Evolutionary conservation across 2,113 vertebrate species (phyloP).

Genomic region (Pimephales promelas): DNA sequence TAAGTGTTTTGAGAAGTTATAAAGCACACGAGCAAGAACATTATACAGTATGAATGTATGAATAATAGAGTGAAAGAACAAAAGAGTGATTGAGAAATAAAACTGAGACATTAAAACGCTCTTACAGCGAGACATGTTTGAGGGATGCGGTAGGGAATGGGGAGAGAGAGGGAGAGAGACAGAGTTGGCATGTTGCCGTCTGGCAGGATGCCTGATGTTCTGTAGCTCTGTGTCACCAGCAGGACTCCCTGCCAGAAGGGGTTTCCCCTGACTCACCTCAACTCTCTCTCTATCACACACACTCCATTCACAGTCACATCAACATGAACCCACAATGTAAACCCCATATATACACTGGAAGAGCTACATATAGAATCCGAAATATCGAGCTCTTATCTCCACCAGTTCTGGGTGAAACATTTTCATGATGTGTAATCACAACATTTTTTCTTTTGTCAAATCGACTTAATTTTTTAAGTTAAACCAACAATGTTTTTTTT

Average conservation of each 20-base stretch:
- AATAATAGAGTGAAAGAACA: not conserved
- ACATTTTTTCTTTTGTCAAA: too few relatives aligned
- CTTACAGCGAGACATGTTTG: conserved; percentile 49
- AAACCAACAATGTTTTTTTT: too few relatives aligned
- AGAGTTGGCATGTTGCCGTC: conserved; percentile 68
- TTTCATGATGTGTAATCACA: too few relatives aligned
- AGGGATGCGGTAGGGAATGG: conserved; percentile 15
- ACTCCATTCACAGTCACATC: conserved; percentile 22
- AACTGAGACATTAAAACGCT: conserved; percentile 23
- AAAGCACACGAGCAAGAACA: not conserved
- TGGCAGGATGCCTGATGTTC: conserved; percentile 75
- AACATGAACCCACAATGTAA: not conserved
- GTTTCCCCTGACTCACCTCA: conserved; percentile 74
- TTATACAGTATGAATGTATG: not conserved
- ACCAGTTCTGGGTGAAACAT: not conserved
- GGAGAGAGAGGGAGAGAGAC: conserved; percentile 37
- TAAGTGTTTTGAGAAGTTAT: not conserved
- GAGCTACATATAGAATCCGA: not conserved
- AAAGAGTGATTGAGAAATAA: not conserved
- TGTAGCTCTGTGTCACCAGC: conserved; percentile 70
- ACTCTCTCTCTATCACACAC: conserved; percentile 44
- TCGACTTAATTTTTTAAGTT: too few relatives aligned
- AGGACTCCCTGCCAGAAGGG: conserved; percentile 78
- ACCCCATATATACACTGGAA: not conserved
- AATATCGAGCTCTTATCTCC: conserved; percentile 5